phyloP scores from a whole-genome alignment of 2,797 vertebrate genomes.

The Pristis pectinata region DNA sequence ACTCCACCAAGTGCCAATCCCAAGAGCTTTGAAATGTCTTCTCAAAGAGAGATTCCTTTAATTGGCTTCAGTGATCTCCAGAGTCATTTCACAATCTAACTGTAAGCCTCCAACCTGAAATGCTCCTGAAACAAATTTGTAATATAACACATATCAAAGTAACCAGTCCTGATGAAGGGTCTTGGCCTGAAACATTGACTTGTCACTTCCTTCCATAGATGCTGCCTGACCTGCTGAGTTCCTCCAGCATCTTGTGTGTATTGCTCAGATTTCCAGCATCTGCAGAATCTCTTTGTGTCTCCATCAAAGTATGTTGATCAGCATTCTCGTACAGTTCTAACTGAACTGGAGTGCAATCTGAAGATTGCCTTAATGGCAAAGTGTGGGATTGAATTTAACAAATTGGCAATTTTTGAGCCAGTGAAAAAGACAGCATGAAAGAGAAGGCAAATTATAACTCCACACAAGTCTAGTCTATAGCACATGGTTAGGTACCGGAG shows the following conservation, averaged over 20 bases:
- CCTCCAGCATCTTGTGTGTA: too few relatives aligned
- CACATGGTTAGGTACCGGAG: neutral
- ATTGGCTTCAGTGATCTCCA: neutral
- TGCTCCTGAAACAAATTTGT: too few relatives aligned
- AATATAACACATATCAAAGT: too few relatives aligned
- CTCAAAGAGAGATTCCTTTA: too few relatives aligned
- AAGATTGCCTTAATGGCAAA: neutral
- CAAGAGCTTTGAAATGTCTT: neutral
- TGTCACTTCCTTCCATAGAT: too few relatives aligned
- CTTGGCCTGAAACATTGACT: too few relatives aligned
- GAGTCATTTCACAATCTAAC: neutral
- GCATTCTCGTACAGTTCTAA: neutral
- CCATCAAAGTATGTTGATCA: neutral
- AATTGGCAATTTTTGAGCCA: neutral
- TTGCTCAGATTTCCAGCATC: too few relatives aligned
- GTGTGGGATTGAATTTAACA: neutral
- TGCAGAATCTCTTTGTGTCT: too few relatives aligned
- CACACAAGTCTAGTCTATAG: neutral
- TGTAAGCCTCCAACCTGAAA: neutral
- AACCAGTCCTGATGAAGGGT: too few relatives aligned
- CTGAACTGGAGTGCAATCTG: neutral
- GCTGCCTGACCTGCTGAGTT: too few relatives aligned
- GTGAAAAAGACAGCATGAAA: neutral
- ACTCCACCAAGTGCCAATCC: neutral
- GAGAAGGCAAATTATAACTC: neutral